phyloP scores from a whole-genome alignment of 2,888 invertebrate species.

The Pseudoips prasinana region DNA sequence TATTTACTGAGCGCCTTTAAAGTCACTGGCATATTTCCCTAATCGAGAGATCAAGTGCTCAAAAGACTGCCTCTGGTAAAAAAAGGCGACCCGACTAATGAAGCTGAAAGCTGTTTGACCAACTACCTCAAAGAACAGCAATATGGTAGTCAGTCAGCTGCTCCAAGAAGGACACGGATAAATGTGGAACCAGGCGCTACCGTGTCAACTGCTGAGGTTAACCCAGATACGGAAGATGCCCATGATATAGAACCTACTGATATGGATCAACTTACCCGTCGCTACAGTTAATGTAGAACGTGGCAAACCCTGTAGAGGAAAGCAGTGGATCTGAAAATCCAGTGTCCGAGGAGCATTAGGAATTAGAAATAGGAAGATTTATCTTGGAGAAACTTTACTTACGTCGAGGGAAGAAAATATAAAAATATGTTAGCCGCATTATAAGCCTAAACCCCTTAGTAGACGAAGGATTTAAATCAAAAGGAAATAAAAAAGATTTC shows the following conservation, averaged over 20 bases:
- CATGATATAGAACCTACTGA: background rate
- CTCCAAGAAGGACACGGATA: constrained; percentile 5
- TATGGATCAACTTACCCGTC: background rate
- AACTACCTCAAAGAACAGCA: constrained; percentile 3
- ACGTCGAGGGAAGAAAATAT: constrained; percentile 2
- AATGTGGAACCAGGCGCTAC: constrained; percentile 11
- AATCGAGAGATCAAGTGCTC: background rate
- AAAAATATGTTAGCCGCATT: constrained; percentile 5
- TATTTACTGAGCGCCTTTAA: constrained; percentile 2
- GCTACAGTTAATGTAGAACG: background rate
- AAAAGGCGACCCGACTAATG: background rate
- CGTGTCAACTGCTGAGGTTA: constrained; percentile 2
- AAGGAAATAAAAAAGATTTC: constrained; percentile 3
- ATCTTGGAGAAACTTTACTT: constrained; percentile 3
- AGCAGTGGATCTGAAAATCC: background rate
- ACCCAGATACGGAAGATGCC: background rate
- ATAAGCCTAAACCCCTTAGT: background rate
- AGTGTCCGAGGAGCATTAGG: background rate
- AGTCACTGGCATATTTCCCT: background rate
- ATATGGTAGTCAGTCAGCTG: constrained; percentile 1
- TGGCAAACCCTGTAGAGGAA: background rate
- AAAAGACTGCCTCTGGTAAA: constrained; percentile 2
- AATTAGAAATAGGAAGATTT: constrained; percentile 1
- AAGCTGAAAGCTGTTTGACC: constrained; percentile 6
- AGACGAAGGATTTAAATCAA: no score